These are phyloP conservation scores for Chironomus tentans DNA, from an alignment of 2,888 invertebrate genomes.

Conservation along the genomic window DNA sequence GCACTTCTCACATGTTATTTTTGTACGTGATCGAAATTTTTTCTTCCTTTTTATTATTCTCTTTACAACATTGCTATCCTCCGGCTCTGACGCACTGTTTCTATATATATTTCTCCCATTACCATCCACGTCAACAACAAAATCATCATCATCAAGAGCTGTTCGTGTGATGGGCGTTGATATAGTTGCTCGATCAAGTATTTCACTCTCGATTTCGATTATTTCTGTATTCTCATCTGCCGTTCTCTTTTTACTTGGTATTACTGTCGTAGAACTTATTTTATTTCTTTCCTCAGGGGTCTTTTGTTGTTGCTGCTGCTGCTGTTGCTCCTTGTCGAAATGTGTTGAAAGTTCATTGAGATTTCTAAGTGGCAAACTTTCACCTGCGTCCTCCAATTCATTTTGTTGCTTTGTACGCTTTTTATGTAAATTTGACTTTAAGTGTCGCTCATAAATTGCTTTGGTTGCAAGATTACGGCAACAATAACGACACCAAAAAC, in stretches of 20 bases:
- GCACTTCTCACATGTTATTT: constrained; percentile 55
- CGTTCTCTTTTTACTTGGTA: constrained; percentile 29
- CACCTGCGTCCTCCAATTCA: constrained; percentile 55
- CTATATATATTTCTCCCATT: constrained; percentile 30
- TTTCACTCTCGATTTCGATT: constrained; percentile 11
- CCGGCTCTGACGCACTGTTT: constrained; percentile 29
- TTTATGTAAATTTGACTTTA: constrained; percentile 63
- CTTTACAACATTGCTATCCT: constrained; percentile 28
- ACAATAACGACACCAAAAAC: constrained; percentile 72
- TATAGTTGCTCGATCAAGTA: constrained; percentile 1
- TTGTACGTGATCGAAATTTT: constrained; percentile 27
- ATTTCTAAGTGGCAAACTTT: constrained; percentile 31
- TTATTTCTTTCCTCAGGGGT: not conserved
- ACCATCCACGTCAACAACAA: not conserved
- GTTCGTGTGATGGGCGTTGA: constrained; percentile 5
- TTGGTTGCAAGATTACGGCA: constrained; percentile 65
- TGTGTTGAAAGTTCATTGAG: constrained; percentile 16
- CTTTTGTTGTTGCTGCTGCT: constrained; percentile 29
- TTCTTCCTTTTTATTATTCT: constrained; percentile 30
- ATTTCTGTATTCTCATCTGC: constrained; percentile 33
- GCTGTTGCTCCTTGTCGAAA: constrained; percentile 28
- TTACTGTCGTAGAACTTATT: too few relatives aligned
- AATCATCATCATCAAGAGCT: not conserved
- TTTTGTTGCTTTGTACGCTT: constrained; percentile 56
- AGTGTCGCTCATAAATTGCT: constrained; percentile 65